Percentiles rank a stretch among this genome's conserved stretches.
phyloP scores from a whole-genome alignment of 2,113 vertebrate genomes.

The Brienomyrus brachyistius region DNA sequence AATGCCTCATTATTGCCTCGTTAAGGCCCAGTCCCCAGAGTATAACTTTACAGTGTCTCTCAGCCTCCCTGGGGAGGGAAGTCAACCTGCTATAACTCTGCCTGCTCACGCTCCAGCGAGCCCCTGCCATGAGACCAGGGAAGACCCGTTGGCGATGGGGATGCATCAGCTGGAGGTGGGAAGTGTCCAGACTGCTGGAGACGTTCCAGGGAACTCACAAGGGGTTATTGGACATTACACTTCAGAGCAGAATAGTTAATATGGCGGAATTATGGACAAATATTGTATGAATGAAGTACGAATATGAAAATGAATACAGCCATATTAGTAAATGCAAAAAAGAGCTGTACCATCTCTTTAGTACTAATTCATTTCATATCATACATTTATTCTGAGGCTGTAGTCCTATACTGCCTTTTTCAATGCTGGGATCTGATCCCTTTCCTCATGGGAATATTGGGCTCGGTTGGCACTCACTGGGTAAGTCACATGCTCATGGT shows the following conservation, averaged over 20 bases:
- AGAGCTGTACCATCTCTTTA: background rate
- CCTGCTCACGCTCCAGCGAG: background rate
- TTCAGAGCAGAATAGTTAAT: background rate
- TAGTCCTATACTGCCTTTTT: background rate
- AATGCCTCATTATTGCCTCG: background rate
- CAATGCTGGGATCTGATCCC: background rate
- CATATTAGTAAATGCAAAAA: background rate
- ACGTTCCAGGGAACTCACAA: background rate
- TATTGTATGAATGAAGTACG: background rate
- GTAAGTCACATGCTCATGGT: background rate
- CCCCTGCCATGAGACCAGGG: background rate
- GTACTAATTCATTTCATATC: background rate
- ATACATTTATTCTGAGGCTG: background rate
- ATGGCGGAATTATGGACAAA: background rate
- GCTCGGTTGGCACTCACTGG: background rate
- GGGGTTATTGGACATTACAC: background rate
- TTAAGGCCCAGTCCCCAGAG: background rate
- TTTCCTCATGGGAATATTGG: background rate
- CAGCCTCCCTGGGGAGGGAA: background rate
- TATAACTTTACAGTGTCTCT: background rate
- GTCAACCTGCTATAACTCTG: background rate
- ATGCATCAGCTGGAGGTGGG: background rate
- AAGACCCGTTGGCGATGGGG: background rate
- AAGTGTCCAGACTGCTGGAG: background rate
- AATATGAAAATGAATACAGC: background rate